Conservation (phyloP, 2,113 vertebrate species). For the human region GRCh38 chr12:97974501-97975000, state of each 20-base stretch:
- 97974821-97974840: not conserved
- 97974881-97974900: not conserved
- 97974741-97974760: not conserved
- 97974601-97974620: not conserved
- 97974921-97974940: not conserved
- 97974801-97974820: not conserved
- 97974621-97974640: not conserved
- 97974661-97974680: not conserved
- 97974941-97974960: not conserved
- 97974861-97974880: not conserved
- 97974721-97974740: not conserved
- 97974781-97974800: not conserved
- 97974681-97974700: not conserved
- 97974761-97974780: not conserved
- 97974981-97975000: not conserved
- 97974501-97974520: not conserved
- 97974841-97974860: not conserved
- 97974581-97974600: slow-evolving; percentile 14
- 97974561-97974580: not conserved
- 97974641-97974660: not conserved
- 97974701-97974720: not conserved
- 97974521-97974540: slow-evolving; percentile 42
- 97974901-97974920: not conserved
- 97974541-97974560: not conserved
- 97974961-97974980: not conserved